Base-by-base conservation (phyloP, 2,113 vertebrate genomes). In the Gymnarchus niloticus region DNA sequence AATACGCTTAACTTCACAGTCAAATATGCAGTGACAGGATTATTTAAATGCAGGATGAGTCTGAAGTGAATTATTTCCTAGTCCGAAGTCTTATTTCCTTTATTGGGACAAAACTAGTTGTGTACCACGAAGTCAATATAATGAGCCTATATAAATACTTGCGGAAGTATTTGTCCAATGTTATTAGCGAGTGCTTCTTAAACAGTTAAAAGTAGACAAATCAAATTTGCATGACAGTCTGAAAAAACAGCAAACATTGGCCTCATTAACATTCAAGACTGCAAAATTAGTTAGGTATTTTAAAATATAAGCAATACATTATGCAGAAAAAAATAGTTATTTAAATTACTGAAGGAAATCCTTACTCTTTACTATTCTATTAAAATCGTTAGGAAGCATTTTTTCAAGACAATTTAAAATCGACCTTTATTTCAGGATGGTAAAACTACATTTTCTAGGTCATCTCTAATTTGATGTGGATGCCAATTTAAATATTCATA, bases 401-500 rank as follows among this genome's bases (percentile, higher is more conserved):
- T 85, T 87, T 73, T 85, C 82, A 86, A 49, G 21, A 51, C 86
- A 56, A 33, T 83, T 9, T 90, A 83, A 89, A 86, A 88, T 86
- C 81, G 89, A 91, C 17, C 83, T 83, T 83, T 84, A 89, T 92
- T 91, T 84, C 78, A 21, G 90, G 85, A 89, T 81, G 87, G 85
- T 88, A 90, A 84, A 77, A 82, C 84, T 73, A 86, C 88, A 84
- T 88, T 88, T 87, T 91, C 89, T 93, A 93, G 91, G 92, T 93
- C 91, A 92, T 86, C 52, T 88, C 89, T 92, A 92, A 93, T 93
- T 93, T 89, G 89, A 91, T 89, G 86, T 87, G 87, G 88, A 90
- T 89, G 87, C 59, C 81, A 87, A 48, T 91, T 89, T 93, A 91
- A 94, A 93, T 92, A 93, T 93, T 93, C 90, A 92, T 91, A 89